Conservation (phyloP, 2,888 invertebrate genomes). For the Athalia circularis region DNA sequence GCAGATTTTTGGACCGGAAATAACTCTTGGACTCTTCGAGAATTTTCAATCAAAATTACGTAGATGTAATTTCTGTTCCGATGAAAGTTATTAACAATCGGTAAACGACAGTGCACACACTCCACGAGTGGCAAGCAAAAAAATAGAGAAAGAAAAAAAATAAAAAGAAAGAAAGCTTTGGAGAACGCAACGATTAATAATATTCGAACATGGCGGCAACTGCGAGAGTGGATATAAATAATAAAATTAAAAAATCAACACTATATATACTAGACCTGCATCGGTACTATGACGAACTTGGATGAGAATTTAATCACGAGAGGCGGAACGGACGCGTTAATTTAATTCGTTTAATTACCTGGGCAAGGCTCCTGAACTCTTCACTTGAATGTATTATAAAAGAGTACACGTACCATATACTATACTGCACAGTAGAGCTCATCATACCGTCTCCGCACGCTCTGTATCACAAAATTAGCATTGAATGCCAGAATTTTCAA, state of each 20-base stretch:
- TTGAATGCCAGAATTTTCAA: conserved; percentile 34
- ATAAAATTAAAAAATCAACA: not conserved
- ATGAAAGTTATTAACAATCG: not conserved
- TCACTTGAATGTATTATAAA: not conserved
- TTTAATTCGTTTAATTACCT: conserved; percentile 21
- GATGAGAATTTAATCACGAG: not conserved
- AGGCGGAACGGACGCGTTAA: conserved; percentile 15
- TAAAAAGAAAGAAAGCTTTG: too few relatives aligned
- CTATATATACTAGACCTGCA: not conserved
- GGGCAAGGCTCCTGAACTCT: not conserved
- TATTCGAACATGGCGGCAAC: not conserved
- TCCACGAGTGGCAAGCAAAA: too few relatives aligned
- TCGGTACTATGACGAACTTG: not conserved
- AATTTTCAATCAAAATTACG: too few relatives aligned
- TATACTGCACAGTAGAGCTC: not conserved
- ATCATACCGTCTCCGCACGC: conserved; percentile 12
- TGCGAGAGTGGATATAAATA: not conserved
- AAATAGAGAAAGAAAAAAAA: too few relatives aligned
- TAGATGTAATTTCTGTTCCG: not conserved
- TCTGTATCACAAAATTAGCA: conserved; percentile 42
- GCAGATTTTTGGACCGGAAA: too few relatives aligned
- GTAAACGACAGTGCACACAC: too few relatives aligned
- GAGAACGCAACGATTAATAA: too few relatives aligned
- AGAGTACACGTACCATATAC: too few relatives aligned
- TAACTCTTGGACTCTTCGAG: too few relatives aligned